Evolutionary conservation across 2,888 invertebrate genomes (phyloP).

Genomic region (Calameuta idolon): DNA sequence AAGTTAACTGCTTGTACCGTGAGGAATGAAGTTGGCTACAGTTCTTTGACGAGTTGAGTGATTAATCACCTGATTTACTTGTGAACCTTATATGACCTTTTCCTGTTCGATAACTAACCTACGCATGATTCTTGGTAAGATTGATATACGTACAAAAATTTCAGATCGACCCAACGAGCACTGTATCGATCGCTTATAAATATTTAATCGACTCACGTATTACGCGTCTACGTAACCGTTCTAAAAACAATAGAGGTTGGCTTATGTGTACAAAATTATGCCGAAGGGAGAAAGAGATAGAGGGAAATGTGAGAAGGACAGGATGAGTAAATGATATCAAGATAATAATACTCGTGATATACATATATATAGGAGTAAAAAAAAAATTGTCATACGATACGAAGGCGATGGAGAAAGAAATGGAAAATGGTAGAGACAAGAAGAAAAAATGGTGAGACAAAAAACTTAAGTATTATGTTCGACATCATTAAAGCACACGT

Average conservation of each 20-base stretch:
- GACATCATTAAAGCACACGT: background rate
- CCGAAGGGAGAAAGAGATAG: background rate
- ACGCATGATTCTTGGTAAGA: background rate
- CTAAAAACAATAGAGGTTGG: background rate
- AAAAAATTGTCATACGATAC: background rate
- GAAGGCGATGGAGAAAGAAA: background rate
- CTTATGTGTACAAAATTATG: background rate
- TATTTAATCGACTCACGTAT: background rate
- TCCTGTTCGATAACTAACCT: background rate
- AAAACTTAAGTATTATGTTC: background rate
- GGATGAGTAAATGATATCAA: background rate
- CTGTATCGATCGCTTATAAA: background rate
- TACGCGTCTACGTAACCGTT: background rate
- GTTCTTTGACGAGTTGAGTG: background rate
- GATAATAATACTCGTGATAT: background rate
- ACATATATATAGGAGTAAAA: background rate
- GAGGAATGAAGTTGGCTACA: background rate
- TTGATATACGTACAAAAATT: background rate
- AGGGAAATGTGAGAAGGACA: background rate
- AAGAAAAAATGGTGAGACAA: background rate
- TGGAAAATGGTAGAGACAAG: background rate
- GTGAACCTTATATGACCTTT: background rate
- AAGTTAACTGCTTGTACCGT: background rate
- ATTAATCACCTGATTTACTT: background rate
- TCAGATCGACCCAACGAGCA: background rate